These are phyloP conservation scores for Eumaeus atala DNA, from an alignment of 1,140 invertebrate species.

Conservation along the genomic window DNA sequence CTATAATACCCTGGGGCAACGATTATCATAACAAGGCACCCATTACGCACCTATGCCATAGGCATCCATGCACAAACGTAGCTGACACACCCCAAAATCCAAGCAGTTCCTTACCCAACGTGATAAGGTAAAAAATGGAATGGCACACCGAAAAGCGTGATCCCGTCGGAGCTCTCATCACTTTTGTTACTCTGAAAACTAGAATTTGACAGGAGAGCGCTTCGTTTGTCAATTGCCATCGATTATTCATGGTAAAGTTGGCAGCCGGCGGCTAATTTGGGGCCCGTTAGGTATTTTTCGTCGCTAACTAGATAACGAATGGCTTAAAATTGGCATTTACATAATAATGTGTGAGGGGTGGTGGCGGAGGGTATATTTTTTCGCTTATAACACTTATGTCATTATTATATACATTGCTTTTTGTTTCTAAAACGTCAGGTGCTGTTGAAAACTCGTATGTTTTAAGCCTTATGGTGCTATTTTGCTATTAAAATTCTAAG, in stretches of 20 bases:
- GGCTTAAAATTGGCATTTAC: conserved; percentile 72
- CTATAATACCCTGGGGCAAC: conserved; percentile 38
- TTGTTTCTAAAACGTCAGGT: too few relatives aligned
- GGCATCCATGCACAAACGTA: conserved; percentile 25
- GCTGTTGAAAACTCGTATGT: too few relatives aligned
- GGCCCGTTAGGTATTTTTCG: conserved; percentile 62
- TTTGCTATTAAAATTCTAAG: too few relatives aligned
- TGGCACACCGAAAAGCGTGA: conserved; percentile 1
- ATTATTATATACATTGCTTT: neutral
- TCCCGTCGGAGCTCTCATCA: conserved; percentile 28
- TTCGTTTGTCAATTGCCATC: conserved; percentile 70
- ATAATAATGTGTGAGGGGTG: conserved; percentile 58
- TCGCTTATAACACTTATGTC: neutral
- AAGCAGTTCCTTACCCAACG: neutral
- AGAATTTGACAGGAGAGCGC: conserved; percentile 66
- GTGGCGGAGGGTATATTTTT: conserved; percentile 10
- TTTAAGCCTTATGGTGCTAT: too few relatives aligned
- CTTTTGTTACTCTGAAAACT: conserved; percentile 63
- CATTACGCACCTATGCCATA: conserved; percentile 56
- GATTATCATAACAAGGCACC: conserved; percentile 70
- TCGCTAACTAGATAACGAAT: conserved; percentile 72
- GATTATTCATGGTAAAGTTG: conserved; percentile 57
- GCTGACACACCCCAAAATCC: conserved; percentile 11
- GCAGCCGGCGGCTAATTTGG: conserved; percentile 59
- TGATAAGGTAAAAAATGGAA: conserved; percentile 24